Evolutionary conservation across 2,113 vertebrate species (phyloP), one percentile per base, ranked within the genome.

Genomic region (Cathartes aura): DNA sequence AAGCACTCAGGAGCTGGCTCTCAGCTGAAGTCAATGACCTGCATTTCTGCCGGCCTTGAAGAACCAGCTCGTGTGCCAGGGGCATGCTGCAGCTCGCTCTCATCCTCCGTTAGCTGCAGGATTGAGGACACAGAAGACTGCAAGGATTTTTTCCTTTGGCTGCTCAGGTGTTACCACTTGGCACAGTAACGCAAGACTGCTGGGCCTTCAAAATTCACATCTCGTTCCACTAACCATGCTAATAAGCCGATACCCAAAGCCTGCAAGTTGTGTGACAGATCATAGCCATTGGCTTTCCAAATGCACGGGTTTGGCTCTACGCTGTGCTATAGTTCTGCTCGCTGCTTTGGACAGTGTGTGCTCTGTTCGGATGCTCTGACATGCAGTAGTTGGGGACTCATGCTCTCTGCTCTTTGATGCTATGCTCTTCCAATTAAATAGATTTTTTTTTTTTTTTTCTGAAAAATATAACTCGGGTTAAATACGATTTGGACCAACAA

Each of bases 351-450:
- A 27, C 52, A 48, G n/a, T 0, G 8, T 72, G 30, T 43, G 55
- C 70, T 53, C 30, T n/a, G 42, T 26, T 32, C 0, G 5, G 47
- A 24, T 16, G 22, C 43, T 59, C 0, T 0, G 27, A 29, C 32
- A 6, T 6, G 14, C 13, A n/a, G 14, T 11, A 11, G 26, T 3
- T 32, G 21, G 43, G 15, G 23, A 55, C 36, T 50, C 0, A 0
- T 20, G 23, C 15, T 43, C 63, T 83, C 62, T 63, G 36, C 29
- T 78, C 15, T 43, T 71, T 22, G 74, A 42, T 29, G 29, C 60
- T 30, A 8, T 4, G 38, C 27, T 73, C 36, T 68, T 81, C 58
- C 50, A 47, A 79, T 48, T 11, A 71, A 74, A 53, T 4, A 53
- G 24, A 6, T 34, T 36, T 43, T 78, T 42, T 30, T 27, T 34